Conservation (phyloP, 2,797 vertebrate species). For the Acropternis orthonyx region DNA sequence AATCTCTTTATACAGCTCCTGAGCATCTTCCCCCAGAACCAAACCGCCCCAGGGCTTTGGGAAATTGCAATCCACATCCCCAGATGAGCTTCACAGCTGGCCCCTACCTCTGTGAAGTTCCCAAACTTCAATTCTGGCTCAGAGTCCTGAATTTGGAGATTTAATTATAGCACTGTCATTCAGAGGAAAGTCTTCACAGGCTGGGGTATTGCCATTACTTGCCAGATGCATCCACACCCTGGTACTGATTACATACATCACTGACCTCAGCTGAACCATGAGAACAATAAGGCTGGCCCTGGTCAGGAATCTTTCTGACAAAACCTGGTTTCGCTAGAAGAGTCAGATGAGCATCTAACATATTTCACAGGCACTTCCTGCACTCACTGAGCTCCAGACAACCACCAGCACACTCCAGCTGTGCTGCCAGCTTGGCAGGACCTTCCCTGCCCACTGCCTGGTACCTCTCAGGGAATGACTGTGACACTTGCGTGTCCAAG, state of each 20-base stretch:
- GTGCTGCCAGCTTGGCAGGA: not conserved
- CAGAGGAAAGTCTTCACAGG: slow-evolving; percentile 58
- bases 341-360: not conserved
- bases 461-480: not conserved
- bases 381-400: not conserved
- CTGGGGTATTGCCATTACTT: slow-evolving; percentile 60
- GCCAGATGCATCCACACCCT: slow-evolving; percentile 63
- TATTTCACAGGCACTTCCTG: not conserved
- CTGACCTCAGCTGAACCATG: slow-evolving; percentile 68
- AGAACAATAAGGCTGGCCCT: slow-evolving; percentile 49
- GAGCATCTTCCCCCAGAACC: slow-evolving; percentile 41
- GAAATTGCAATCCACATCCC: slow-evolving; percentile 50
- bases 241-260: slow-evolving; percentile 59
- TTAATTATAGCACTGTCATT: slow-evolving; percentile 68
- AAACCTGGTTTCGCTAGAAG: slow-evolving; percentile 22
- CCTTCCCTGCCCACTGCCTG: not conserved
- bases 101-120: slow-evolving; percentile 34
- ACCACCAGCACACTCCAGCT: not conserved
- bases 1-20: slow-evolving; percentile 48
- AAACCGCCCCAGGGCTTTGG: not conserved
- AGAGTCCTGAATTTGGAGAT: slow-evolving; percentile 52
- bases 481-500: not conserved
- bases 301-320: slow-evolving; percentile 55
- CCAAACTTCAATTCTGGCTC: slow-evolving; percentile 49
- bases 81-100: slow-evolving; percentile 57